phyloP scores from a whole-genome alignment of 2,888 invertebrate genomes.

The Philhelius pedissequus region DNA sequence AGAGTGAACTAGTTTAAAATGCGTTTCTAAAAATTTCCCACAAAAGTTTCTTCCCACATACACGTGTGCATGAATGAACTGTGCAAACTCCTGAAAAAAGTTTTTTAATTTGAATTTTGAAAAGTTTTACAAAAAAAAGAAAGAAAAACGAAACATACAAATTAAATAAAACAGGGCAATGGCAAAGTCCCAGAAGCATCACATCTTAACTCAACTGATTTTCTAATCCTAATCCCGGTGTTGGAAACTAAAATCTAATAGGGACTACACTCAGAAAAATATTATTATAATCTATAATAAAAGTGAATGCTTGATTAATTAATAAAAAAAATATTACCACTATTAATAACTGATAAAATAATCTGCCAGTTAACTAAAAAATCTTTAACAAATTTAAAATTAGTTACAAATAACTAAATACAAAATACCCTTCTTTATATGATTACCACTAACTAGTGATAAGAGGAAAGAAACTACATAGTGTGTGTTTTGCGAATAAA shows the following conservation, averaged over 20 bases:
- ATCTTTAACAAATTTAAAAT: no score
- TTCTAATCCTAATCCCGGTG: not conserved
- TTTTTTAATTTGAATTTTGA: conserved; percentile 55
- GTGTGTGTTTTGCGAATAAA: no score
- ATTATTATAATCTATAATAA: no score
- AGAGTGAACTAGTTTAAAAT: conserved; percentile 17
- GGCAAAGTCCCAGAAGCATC: not conserved
- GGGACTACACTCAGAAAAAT: not conserved
- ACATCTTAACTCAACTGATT: conserved; percentile 25
- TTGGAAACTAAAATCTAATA: not conserved
- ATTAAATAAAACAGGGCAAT: not conserved
- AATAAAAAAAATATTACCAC: no score
- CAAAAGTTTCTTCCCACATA: not conserved
- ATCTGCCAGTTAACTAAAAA: no score
- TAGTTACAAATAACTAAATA: no score
- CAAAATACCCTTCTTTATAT: no score
- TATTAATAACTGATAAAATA: no score
- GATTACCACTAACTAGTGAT: no score
- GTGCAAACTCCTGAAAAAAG: conserved; percentile 16
- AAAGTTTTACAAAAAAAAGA: not conserved
- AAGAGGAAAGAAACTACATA: no score
- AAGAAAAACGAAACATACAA: not conserved
- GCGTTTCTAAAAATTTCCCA: not conserved
- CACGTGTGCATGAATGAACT: not conserved
- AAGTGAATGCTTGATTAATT: no score